Base-by-base conservation (phyloP, 2,888 invertebrate genomes). In the Aspidiotus destructor region DNA sequence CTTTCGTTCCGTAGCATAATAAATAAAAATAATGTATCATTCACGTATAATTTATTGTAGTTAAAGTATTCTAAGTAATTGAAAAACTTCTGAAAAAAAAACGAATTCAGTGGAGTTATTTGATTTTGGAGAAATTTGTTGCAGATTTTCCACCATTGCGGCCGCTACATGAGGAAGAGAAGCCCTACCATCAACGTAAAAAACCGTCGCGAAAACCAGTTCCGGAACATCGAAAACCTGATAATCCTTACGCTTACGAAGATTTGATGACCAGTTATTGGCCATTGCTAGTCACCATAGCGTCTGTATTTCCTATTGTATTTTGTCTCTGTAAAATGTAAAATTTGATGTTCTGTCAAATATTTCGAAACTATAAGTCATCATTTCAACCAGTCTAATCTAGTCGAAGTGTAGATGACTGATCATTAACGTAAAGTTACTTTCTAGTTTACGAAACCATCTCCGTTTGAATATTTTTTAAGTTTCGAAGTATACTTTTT, bases 61-160 rank as follows among this genome's bases (percentile, higher is more conserved):
- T 28, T 3, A 5, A 28, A 28, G 28, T 28, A 28, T 28, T 28
- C 28, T 28, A 3, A 28, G 28, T 28, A 28, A 28, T 28, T 28
- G 28, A 28, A 28, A 28, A 28, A 28, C 28, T 28, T 28, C 28
- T 28, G n/a, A n/a, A n/a, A n/a, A n/a, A n/a, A n/a, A n/a, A n/a
- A n/a, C 28, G 1, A 28, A 28, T 28, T 28, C 28, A 1, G 28
- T 28, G 28, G 28, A 28, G 5, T 28, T 5, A 28, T 28, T 28
- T 28, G 28, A 28, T 28, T 28, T 28, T 13, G 10, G 48, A n/a
- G 55, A 55, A 48, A 62, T 62, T 41, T 65, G 57, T 65, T 65
- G 48, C 65, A 65, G 65, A 65, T 65, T 48, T 65, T 48, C 65
- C 65, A 42, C 57, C 57, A 65, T 40, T 65, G 42, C 65, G 58